Conservation (phyloP, 2,888 invertebrate genomes). For the Coleophora deauratella region DNA sequence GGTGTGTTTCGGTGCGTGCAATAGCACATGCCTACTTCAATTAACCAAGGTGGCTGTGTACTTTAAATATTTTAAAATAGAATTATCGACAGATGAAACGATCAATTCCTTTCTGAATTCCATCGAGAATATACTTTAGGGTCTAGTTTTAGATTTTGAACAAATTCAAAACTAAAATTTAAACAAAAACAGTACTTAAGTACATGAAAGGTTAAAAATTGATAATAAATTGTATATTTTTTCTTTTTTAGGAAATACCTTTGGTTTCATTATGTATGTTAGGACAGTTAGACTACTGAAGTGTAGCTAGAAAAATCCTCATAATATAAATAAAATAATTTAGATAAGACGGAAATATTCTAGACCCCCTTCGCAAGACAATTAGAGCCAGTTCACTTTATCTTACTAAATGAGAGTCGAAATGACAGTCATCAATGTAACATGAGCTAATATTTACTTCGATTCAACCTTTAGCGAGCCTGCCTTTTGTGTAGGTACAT, state of each 20-base stretch:
- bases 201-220: too few relatives aligned
- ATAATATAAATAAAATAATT: too few relatives aligned
- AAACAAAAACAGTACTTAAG: too few relatives aligned
- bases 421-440: constrained; percentile 19
- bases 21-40: constrained; percentile 67
- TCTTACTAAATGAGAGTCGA: constrained; percentile 15
- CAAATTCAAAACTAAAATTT: too few relatives aligned
- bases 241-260: too few relatives aligned
- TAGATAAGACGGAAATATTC: too few relatives aligned
- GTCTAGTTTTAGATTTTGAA: too few relatives aligned
- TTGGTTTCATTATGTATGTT: too few relatives aligned
- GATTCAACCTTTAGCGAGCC: constrained; percentile 68
- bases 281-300: too few relatives aligned
- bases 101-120: constrained; percentile 67
- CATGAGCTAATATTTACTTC: constrained; percentile 28
- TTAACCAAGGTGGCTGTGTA: constrained; percentile 44
- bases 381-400: constrained; percentile 14
- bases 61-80: constrained; percentile 40
- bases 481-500: constrained; percentile 29
- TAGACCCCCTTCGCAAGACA: constrained; percentile 16
- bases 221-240: too few relatives aligned
- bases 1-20: constrained; percentile 69
- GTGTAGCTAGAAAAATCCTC: too few relatives aligned
- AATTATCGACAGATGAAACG: constrained; percentile 30
- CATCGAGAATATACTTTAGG: constrained; percentile 28